phyloP scores from a whole-genome alignment of 2,888 invertebrate species.

The Campoletis raptor region DNA sequence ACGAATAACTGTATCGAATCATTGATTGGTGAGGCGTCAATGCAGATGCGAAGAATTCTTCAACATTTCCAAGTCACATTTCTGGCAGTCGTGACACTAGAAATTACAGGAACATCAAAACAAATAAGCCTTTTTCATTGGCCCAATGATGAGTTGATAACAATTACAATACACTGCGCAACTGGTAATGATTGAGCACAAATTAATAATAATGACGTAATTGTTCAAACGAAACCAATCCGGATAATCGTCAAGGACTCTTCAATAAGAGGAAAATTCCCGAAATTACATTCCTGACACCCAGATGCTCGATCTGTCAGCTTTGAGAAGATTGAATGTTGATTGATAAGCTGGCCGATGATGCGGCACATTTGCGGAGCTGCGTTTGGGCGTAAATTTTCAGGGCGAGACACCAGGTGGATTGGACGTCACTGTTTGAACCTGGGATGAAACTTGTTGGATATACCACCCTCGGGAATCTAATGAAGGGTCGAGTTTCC shows the following conservation, averaged over 20 bases:
- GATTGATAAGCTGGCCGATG: constrained; percentile 25
- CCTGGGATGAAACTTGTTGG: constrained; percentile 22
- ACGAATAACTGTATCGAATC: background rate
- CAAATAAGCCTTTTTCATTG: background rate
- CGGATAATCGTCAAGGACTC: background rate
- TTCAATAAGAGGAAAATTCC: background rate
- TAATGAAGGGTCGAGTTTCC: constrained; percentile 61
- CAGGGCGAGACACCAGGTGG: constrained; percentile 7
- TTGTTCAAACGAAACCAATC: background rate
- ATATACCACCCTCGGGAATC: constrained; percentile 29
- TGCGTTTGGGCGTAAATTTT: constrained; percentile 1
- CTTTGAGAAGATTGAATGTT: constrained; percentile 31
- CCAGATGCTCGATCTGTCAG: constrained; percentile 21
- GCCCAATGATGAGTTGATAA: background rate
- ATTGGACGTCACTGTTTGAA: constrained; percentile 6
- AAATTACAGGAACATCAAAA: background rate
- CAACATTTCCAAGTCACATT: background rate
- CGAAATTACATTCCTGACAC: constrained; percentile 4
- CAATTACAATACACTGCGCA: background rate
- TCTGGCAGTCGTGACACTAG: background rate
- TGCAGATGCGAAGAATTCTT: background rate
- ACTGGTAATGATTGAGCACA: too few relatives aligned
- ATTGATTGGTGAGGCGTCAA: background rate
- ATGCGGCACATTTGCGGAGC: constrained; percentile 7
- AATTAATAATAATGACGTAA: background rate